Base-by-base conservation (phyloP, 2,888 invertebrate species). In the Andrena chrysosceles region DNA sequence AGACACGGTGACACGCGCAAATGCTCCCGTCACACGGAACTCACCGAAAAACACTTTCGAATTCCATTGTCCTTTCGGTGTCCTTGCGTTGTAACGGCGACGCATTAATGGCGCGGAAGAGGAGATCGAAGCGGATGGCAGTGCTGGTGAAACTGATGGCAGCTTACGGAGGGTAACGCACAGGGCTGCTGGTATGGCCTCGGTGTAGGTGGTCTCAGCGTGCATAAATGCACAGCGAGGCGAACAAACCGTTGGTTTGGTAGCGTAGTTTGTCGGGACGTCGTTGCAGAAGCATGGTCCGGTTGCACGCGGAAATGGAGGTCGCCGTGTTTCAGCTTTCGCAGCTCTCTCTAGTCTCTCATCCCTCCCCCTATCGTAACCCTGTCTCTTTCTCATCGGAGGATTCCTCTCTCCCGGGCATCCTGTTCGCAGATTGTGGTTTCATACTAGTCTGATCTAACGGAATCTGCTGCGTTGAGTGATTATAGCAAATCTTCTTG, bases 151-250 rank as follows among this genome's bases (percentile, higher is more conserved):
- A 85, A 85, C 85, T 85, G 84, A 85, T 84, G 84, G 82, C 68
- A 74, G 75, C 77, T 63, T 67, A 72, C 81, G 80, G 78, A 82
- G 56, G 79, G 71, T 52, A 64, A 56, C 56, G 69, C 70, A 54
- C 29, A 68, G 82, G 56, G 76, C 71, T 76, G 54, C 67, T 68
- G 82, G 72, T 64, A 68, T 29, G n/a, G 48, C 54, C 60, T 59
- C 48, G 35, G 76, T 60, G 66, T 72, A 42, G 77, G 71, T 68
- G 72, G 78, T 68, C 68, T 75, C 52, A 71, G 26, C 73, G 67
- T 77, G 84, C 85, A 87, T 88, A 87, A 87, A 89, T 87, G 89
- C 80, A 89, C 89, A 86, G 85, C 82, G 83, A 79, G 71, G 72
- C 82, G 87, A 85, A 73, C 86, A 86, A 85, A 86, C 77, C 82